Conservation (phyloP, 2,113 vertebrate genomes). For the Lycaon pictus region DNA sequence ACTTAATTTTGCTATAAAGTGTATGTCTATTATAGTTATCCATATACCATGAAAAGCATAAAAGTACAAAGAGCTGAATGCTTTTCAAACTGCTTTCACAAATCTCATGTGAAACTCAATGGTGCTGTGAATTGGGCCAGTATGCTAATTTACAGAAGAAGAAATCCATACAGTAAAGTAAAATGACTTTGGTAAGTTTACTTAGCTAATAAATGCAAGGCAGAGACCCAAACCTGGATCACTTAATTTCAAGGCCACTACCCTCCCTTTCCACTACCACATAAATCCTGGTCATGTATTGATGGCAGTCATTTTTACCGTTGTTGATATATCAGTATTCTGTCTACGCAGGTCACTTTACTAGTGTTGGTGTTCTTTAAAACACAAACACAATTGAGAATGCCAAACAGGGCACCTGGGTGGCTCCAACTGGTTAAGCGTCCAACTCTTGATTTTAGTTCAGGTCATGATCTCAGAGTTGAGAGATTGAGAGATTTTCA, state of each 20-base stretch:
- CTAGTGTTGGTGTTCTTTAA: neutral
- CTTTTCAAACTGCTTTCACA: neutral
- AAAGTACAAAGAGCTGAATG: neutral
- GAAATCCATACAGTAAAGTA: neutral
- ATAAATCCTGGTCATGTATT: neutral
- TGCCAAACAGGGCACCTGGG: neutral
- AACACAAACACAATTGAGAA: neutral
- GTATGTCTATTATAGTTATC: neutral
- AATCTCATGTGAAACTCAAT: neutral
- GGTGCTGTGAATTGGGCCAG: neutral
- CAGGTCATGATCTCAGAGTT: neutral
- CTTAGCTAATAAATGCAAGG: neutral
- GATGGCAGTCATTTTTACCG: neutral
- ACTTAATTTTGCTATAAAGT: neutral
- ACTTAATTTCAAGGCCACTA: neutral
- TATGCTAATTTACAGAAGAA: neutral
- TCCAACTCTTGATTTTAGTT: neutral
- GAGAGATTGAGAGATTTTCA: neutral
- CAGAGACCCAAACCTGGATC: neutral
- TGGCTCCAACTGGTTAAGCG: neutral
- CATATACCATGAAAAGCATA: neutral
- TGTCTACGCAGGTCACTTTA: neutral
- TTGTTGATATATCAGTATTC: neutral
- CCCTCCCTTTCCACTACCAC: neutral
- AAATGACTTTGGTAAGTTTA: neutral